These are phyloP conservation scores for Drosophila nigromelanica DNA, from an alignment of 1,140 invertebrate genomes.

Conservation along the genomic window DNA sequence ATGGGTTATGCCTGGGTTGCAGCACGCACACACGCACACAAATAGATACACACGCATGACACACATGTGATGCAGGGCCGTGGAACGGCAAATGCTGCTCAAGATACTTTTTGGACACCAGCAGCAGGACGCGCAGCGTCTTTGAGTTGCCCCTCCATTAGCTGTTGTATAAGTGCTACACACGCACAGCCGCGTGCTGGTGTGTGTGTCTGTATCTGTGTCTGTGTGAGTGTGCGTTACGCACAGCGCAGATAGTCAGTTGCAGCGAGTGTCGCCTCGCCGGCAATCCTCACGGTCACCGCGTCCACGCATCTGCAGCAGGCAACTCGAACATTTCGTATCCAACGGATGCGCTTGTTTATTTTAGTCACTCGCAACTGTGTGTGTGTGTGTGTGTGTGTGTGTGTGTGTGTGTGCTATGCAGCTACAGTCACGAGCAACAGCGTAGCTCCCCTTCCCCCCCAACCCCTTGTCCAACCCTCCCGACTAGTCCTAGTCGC, in stretches of 20 bases:
- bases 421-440: conserved; percentile 39
- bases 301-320: conserved; percentile 47
- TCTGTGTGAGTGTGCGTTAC: conserved; percentile 10
- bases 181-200: background rate
- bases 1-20: conserved; percentile 34
- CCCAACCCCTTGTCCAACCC: background rate
- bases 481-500: conserved; percentile 18
- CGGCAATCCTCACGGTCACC: conserved; percentile 71
- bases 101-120: conserved; percentile 64
- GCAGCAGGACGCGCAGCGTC: conserved; percentile 49
- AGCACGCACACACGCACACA: conserved; percentile 12
- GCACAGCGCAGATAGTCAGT: conserved; percentile 14
- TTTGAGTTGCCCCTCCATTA: conserved; percentile 9
- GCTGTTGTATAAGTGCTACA: conserved; percentile 36
- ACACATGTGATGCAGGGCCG: conserved; percentile 58
- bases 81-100: conserved; percentile 53
- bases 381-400: conserved; percentile 1
- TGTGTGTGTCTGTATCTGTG: too few relatives aligned
- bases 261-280: conserved; percentile 54
- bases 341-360: conserved; percentile 75
- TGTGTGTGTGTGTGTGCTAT: conserved; percentile 36
- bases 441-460: background rate
- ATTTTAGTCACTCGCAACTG: conserved; percentile 65
- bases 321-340: conserved; percentile 37
- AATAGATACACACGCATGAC: conserved; percentile 12